Percentiles rank a stretch among this genome's conserved stretches.
phyloP scores from a whole-genome alignment of 1,140 invertebrate genomes.

The Dendroctonus valens region DNA sequence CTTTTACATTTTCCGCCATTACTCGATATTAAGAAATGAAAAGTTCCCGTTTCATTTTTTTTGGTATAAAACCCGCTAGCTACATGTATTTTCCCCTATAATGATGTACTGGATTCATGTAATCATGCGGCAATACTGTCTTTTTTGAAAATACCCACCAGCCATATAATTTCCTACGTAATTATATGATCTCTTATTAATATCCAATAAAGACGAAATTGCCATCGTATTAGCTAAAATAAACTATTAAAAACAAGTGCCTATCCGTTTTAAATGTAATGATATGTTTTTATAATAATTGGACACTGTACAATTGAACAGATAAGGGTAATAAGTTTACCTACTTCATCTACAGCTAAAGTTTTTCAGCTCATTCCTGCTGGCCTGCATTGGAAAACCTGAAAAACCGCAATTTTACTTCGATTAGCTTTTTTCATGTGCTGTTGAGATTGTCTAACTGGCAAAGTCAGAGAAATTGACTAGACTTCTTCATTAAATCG shows the following conservation, averaged over 20 bases:
- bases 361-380: too few relatives aligned
- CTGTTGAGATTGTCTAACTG: too few relatives aligned
- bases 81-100: not conserved
- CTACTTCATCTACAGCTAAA: too few relatives aligned
- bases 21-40: too few relatives aligned
- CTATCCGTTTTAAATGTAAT: slow-evolving; percentile 10
- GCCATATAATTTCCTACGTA: slow-evolving; percentile 14
- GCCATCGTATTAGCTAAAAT: slow-evolving; percentile 17
- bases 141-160: slow-evolving; percentile 13
- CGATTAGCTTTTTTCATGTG: too few relatives aligned
- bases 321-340: not conserved
- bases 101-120: slow-evolving; percentile 10
- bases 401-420: too few relatives aligned
- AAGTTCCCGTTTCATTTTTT: too few relatives aligned
- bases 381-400: too few relatives aligned
- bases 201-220: slow-evolving; percentile 22
- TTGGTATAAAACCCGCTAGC: too few relatives aligned
- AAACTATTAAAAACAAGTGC: slow-evolving; percentile 8
- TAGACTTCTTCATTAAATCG: too few relatives aligned
- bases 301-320: slow-evolving; percentile 8
- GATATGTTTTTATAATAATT: slow-evolving; percentile 17
- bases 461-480: too few relatives aligned
- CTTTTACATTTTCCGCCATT: too few relatives aligned
- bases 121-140: slow-evolving; percentile 21
- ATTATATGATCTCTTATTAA: slow-evolving; percentile 18